Evolutionary conservation across 2,113 vertebrate genomes (phyloP), one percentile per base, ranked within the genome.

Genomic region (Vimba vimba): DNA sequence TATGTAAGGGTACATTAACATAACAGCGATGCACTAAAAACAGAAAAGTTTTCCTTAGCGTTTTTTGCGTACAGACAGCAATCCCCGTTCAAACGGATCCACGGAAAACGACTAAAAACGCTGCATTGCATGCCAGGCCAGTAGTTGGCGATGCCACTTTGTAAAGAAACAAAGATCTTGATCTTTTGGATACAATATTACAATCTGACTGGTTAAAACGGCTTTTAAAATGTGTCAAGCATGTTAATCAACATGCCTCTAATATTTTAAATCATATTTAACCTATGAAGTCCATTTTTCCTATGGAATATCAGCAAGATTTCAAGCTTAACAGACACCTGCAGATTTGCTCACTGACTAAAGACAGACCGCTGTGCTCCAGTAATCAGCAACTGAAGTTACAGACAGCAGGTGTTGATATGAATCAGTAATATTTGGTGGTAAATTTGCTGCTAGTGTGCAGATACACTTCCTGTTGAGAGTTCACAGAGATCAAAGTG

Each of bases 321-420:
- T 64, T 80, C 57, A 45, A 64, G 59, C n/a, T 79, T 39, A 59
- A 39, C 30, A 59, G 76, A 82, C 25, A 77, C 3, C 50, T 55
- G 13, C 50, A 77, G 45, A 12, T 75, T 43, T 52, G 27, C 50
- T 77, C n/a, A 25, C 11, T 50, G 60, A 68, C 15, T 27, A 55
- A 84, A 76, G 71, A 84, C 50, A 75, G 82, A 15, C 66, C 47
- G 11, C 25, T 17, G 66, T 55, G 47, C 39, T 60, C 39, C 62
- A 15, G 15, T 30, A 33, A 69, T 27, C 79, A 50, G 25, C 15
- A 36, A 66, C 62, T 13, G 43, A 68, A 82, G 69, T 50, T 17
- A 66, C 62, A 0, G 50, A 27, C 75, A 12, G 75, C 36, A 64
- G 45, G 13, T 76, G 45, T 2, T 76, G 45, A 52, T 52, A n/a